A percentile compares a stretch with the other conserved stretches of the same genome.
phyloP scores from a whole-genome alignment of 2,113 vertebrate genomes.

The Pongo abelii region DNA sequence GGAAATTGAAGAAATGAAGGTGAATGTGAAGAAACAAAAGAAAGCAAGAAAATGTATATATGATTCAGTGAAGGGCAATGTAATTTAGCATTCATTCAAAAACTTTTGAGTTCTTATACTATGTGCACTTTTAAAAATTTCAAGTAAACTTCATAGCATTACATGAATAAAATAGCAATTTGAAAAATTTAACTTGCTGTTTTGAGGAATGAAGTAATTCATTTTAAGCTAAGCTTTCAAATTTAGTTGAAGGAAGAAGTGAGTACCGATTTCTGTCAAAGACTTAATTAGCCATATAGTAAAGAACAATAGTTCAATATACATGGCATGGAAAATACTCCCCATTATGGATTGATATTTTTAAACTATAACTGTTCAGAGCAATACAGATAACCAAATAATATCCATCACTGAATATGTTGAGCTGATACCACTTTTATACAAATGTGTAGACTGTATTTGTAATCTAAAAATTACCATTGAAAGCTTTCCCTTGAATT shows the following conservation, averaged over 20 bases:
- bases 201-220: constrained; percentile 49
- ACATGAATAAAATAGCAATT: background rate
- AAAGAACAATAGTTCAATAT: constrained; percentile 1
- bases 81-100: background rate
- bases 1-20: background rate
- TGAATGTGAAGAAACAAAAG: background rate
- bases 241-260: background rate
- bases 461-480: background rate
- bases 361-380: background rate
- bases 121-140: background rate
- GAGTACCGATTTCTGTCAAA: constrained; percentile 41
- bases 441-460: background rate
- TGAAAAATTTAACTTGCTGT: constrained; percentile 24
- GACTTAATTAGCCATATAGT: constrained; percentile 54
- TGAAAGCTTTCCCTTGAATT: background rate
- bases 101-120: background rate
- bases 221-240: constrained; percentile 30
- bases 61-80: background rate
- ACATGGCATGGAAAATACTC: background rate
- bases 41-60: background rate
- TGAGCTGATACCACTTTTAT: background rate
- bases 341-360: constrained; percentile 14
- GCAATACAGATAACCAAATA: background rate
- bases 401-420: background rate
- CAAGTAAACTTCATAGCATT: background rate